Evolutionary conservation across 2,888 invertebrate genomes (phyloP), one percentile per base, ranked within the genome.

Genomic region (Brenthis daphne): DNA sequence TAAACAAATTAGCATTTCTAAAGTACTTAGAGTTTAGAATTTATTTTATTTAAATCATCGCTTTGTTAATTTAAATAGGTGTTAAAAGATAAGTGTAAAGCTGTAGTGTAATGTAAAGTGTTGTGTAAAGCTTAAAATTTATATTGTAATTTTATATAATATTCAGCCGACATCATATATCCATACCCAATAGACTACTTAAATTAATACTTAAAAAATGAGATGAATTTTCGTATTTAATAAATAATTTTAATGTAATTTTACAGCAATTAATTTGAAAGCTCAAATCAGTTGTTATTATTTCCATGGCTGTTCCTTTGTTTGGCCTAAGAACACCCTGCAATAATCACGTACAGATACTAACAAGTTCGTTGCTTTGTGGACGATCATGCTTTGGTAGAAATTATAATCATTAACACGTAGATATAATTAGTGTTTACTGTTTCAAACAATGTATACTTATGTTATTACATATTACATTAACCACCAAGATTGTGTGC

Each of bases 341-440:
- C 67, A 67, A 72, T 67, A 65, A 70, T 72, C 68, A 67, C 68
- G 63, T 69, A 65, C 70, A 48, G 60, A 20, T 50, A 56, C 51
- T 64, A 56, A 67, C 61, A 68, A 64, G 64, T 63, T 72, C 72
- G 70, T 71, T 72, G 74, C 64, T 74, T 73, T 75, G 74, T 74
- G 73, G 75, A 74, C 72, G 70, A 74, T 75, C 72, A 73, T 74
- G 75, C 74, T 76, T 74, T 75, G 70, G 73, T 77, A 73, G 75
- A 79, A 67, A 78, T 75, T 80, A 76, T 78, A 79, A 76, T 78
- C 77, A 82, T 82, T 79, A 80, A 78, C 82, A 80, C 79, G 76
- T 79, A 78, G 77, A 80, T 80, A 80, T 80, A 80, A 79, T 80
- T 80, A 72, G 77, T 76, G 74, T 80, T 79, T 80, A 77, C 71